phyloP scores from a whole-genome alignment of 2,888 invertebrate genomes.

The Pyralis farinalis region DNA sequence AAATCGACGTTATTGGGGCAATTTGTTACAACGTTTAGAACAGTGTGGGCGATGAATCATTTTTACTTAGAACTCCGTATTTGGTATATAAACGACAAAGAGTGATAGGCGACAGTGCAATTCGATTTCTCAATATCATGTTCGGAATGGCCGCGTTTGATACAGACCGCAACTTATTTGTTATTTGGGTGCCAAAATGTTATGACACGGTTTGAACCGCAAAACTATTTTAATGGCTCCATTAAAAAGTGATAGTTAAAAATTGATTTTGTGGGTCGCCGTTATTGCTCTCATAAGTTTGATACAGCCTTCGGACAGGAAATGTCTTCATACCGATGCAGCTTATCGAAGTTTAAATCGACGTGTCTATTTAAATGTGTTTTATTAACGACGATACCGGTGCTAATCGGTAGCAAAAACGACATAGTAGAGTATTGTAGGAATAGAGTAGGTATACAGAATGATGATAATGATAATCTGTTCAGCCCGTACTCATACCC shows the following conservation, averaged over 20 bases:
- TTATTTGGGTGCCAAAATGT: slow-evolving; percentile 59
- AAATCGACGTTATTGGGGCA: slow-evolving; percentile 31
- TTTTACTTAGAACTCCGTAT: slow-evolving; percentile 1
- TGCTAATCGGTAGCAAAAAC: no score
- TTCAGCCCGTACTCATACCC: no score
- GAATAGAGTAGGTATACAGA: no score
- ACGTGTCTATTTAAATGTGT: slow-evolving; percentile 15
- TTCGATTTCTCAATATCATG: slow-evolving; percentile 50
- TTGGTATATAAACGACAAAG: slow-evolving; percentile 22
- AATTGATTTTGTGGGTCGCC: slow-evolving; percentile 52
- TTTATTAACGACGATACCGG: no score
- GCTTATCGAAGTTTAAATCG: slow-evolving; percentile 35
- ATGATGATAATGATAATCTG: no score
- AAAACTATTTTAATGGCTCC: slow-evolving; percentile 69
- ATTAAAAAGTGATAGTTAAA: slow-evolving; percentile 76
- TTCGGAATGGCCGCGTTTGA: slow-evolving; percentile 24
- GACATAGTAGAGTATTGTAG: no score
- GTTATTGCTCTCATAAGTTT: slow-evolving; percentile 31
- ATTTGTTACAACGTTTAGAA: slow-evolving; percentile 19
- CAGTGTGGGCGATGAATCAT: neutral
- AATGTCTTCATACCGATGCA: slow-evolving; percentile 42
- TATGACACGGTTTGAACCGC: slow-evolving; percentile 58
- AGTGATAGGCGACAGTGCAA: slow-evolving; percentile 44
- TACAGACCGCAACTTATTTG: slow-evolving; percentile 63
- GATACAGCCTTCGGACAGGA: slow-evolving; percentile 39